phyloP scores from a whole-genome alignment of 1,140 invertebrate genomes.

The Scaptodrosophila lebanonensis region DNA sequence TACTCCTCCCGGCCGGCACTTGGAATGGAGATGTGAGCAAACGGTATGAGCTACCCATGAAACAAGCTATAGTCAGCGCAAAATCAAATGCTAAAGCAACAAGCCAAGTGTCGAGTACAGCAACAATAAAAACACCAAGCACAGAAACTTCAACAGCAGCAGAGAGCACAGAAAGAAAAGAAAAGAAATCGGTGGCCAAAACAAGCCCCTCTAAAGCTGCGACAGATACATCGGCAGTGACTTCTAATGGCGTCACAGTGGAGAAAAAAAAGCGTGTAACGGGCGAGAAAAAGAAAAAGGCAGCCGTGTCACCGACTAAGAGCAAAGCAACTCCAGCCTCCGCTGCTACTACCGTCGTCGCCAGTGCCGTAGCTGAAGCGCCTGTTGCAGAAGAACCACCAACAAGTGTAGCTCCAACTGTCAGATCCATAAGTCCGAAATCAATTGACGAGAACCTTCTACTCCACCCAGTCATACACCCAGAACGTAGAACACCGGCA shows the following conservation, averaged over 20 bases:
- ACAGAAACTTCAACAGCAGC: conserved; percentile 26
- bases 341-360: no score
- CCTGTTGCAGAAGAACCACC: neutral
- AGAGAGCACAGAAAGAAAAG: no score
- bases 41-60: conserved; percentile 58
- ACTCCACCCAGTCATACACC: no score
- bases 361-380: no score
- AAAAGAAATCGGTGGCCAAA: no score
- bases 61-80: conserved; percentile 27
- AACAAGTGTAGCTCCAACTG: conserved; percentile 2
- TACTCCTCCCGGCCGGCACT: conserved; percentile 50
- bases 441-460: no score
- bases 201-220: conserved; percentile 24
- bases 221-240: no score
- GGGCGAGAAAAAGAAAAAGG: conserved; percentile 2
- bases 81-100: conserved; percentile 8
- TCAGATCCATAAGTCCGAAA: neutral
- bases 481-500: no score
- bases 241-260: neutral
- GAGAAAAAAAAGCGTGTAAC: neutral
- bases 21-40: conserved; percentile 63
- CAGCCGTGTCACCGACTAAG: conserved; percentile 7
- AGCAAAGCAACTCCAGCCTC: no score
- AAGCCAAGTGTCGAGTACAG: neutral
- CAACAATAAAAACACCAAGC: conserved; percentile 33